Percentiles rank a stretch among this genome's conserved stretches.
phyloP scores from a whole-genome alignment of 2,888 invertebrate genomes.

The Dynastes tityus region DNA sequence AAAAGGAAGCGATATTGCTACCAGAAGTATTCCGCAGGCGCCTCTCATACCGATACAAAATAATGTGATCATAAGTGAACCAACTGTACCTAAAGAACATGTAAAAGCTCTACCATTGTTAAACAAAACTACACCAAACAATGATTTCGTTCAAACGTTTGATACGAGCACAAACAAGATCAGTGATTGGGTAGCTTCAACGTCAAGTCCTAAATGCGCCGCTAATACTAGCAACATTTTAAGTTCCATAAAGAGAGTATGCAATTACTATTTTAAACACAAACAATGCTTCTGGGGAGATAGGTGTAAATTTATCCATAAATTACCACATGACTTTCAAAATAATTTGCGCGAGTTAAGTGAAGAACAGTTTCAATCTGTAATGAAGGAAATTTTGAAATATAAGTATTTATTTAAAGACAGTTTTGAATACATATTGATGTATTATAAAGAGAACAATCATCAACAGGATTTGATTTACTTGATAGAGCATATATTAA shows the following conservation, averaged over 20 bases:
- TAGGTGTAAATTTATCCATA: neutral
- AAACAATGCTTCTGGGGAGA: neutral
- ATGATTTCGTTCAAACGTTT: neutral
- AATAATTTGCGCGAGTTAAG: constrained; percentile 27
- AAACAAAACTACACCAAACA: neutral
- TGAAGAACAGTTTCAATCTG: constrained; percentile 6
- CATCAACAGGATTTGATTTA: constrained; percentile 12
- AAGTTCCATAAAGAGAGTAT: neutral
- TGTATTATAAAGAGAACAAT: constrained; percentile 37
- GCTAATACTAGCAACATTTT: neutral
- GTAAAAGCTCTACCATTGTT: neutral
- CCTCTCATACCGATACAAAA: neutral
- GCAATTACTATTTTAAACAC: neutral
- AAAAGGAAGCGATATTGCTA: neutral
- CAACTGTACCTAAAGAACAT: neutral
- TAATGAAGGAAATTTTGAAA: constrained; percentile 9
- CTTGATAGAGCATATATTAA: constrained; percentile 36
- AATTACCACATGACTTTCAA: constrained; percentile 14
- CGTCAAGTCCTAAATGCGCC: neutral
- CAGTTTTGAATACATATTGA: neutral
- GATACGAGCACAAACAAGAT: constrained; percentile 10
- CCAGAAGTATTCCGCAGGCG: neutral
- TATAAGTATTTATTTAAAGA: constrained; percentile 15
- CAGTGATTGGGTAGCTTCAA: constrained; percentile 34
- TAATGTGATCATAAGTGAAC: neutral